Conservation (phyloP, 2,113 vertebrate species). For the Eulacestoma nigropectus region DNA sequence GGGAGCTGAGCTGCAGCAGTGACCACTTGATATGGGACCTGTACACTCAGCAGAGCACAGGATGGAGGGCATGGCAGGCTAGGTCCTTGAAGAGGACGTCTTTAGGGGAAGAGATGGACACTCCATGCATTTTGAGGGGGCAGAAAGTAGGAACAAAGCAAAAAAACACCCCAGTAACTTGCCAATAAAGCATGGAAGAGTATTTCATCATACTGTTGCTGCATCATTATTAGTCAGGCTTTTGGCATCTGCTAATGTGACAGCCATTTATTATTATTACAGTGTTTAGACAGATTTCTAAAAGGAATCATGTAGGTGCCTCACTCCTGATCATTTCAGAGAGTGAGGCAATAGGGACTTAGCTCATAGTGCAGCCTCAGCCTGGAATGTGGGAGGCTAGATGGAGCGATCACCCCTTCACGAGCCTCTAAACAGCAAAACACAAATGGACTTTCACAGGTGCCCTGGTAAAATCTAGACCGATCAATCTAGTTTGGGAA, state of each 20-base stretch:
- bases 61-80: neutral
- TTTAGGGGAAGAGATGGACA: neutral
- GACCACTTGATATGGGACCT: neutral
- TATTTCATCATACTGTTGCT: neutral
- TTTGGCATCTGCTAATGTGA: neutral
- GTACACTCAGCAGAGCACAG: neutral
- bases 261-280: neutral
- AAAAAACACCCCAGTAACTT: neutral
- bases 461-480: neutral
- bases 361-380: neutral
- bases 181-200: neutral
- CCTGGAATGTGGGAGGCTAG: neutral
- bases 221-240: constrained; percentile 38
- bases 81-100: neutral
- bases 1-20: neutral
- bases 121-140: neutral
- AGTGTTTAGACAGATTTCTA: neutral
- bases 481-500: neutral
- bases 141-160: neutral
- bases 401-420: neutral
- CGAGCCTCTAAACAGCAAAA: neutral
- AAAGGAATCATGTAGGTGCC: neutral
- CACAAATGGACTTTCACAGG: neutral
- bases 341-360: neutral
- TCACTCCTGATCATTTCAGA: neutral